Evolutionary conservation across 2,113 vertebrate species (phyloP).

Genomic region (Bos indicus): DNA sequence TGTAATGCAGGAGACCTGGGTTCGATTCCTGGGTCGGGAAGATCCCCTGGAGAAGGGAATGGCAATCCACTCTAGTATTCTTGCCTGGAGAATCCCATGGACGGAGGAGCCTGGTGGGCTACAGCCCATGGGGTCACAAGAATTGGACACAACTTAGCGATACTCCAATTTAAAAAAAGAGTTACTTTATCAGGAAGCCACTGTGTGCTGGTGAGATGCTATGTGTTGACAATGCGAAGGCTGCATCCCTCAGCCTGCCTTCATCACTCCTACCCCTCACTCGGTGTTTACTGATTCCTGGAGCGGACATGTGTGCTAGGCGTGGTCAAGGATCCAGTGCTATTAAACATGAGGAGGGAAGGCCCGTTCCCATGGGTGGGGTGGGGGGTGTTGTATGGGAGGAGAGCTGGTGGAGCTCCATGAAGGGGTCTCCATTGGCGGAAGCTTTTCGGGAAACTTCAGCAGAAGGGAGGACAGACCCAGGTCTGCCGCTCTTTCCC

Average conservation of each 20-base stretch:
- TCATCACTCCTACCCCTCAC: fast-evolving
- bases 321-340: not conserved
- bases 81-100: too few relatives aligned
- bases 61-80: too few relatives aligned
- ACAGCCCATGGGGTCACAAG: too few relatives aligned
- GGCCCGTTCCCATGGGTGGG: fast-evolving
- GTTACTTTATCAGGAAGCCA: not conserved
- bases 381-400: fast-evolving
- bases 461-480: fast-evolving
- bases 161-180: not conserved
- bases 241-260: fast-evolving
- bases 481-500: not conserved
- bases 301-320: fast-evolving
- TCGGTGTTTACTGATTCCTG: fast-evolving
- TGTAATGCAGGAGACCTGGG: too few relatives aligned
- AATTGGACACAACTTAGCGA: too few relatives aligned
- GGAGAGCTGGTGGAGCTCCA: not conserved
- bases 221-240: not conserved
- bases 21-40: too few relatives aligned
- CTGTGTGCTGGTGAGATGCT: not conserved
- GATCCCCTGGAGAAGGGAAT: too few relatives aligned
- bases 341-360: not conserved
- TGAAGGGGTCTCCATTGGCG: not conserved
- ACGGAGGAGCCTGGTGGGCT: too few relatives aligned
- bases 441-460: not conserved